Conservation (phyloP, 2,113 vertebrate genomes). For the Pogona vitticeps region DNA sequence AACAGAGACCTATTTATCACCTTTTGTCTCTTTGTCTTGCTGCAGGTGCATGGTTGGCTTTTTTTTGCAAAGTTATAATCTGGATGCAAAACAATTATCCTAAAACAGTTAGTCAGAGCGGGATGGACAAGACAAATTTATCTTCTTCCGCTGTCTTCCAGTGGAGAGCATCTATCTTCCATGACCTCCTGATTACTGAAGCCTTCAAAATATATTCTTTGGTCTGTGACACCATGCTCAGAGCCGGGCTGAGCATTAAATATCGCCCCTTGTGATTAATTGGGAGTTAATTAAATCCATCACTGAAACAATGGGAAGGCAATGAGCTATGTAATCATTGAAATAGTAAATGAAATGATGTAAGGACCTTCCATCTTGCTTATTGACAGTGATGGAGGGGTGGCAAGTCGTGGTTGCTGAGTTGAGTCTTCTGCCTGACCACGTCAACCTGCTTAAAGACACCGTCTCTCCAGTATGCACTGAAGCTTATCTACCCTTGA, state of each 20-base stretch:
- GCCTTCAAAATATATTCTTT: slow-evolving; percentile 87
- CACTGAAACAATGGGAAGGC: slow-evolving; percentile 96
- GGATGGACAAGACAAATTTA: slow-evolving; percentile 81
- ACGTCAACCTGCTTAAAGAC: slow-evolving; percentile 63
- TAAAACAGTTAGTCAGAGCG: slow-evolving; percentile 81
- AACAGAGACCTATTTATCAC: slow-evolving; percentile 64
- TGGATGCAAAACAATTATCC: slow-evolving; percentile 80
- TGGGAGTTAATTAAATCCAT: slow-evolving; percentile 99
- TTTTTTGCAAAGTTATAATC: slow-evolving; percentile 75
- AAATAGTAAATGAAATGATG: slow-evolving; percentile 95
- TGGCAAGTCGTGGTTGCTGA: slow-evolving; percentile 74
- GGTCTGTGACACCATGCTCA: slow-evolving; percentile 78
- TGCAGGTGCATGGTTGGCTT: slow-evolving; percentile 69
- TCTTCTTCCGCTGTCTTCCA: slow-evolving; percentile 80
- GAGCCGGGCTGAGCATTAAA: slow-evolving; percentile 90
- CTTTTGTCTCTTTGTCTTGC: slow-evolving; percentile 60
- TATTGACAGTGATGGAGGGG: slow-evolving; percentile 97
- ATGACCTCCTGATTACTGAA: slow-evolving; percentile 85
- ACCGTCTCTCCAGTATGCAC: slow-evolving; percentile 61
- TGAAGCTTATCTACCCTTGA: slow-evolving; percentile 19
- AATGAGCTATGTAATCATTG: slow-evolving; percentile 99
- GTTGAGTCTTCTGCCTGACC: slow-evolving; percentile 75
- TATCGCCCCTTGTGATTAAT: slow-evolving; percentile 98
- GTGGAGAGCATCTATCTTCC: slow-evolving; percentile 90
- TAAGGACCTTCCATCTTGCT: slow-evolving; percentile 81